Base-by-base conservation (phyloP, 2,888 invertebrate species). In the Pseudoips prasinana region DNA sequence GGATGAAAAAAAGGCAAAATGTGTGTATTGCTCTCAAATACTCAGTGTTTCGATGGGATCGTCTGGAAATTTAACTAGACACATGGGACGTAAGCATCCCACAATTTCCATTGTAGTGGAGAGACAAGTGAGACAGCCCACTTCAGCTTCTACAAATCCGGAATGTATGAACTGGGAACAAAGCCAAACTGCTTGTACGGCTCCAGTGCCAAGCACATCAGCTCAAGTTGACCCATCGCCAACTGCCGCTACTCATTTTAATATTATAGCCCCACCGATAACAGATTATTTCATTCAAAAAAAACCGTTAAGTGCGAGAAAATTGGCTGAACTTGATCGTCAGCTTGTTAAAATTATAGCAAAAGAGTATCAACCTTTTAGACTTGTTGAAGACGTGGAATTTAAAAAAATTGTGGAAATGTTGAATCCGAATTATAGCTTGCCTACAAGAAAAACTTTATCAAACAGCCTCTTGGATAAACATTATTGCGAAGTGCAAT, bases 401-500 rank as follows among this genome's bases (percentile, higher is more conserved):
- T 51, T 51, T 19, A 34, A 40, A 32, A 48, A 42, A 20, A 9
- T 23, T 9, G 19, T 49, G 11, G 22, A 22, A 0, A 19, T 30
- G 1, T 44, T 39, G 44, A 50, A 46, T 29, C 51, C 55, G 10
- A 47, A 47, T 0, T 52, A 55, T 27, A 8, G 29, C 7, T 28
- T 42, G 6, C 51, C 52, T 1, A 28, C 37, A 1, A 19, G 49
- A 25, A 50, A 52, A 39, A 39, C 39, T 0, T 11, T 53, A 6
- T 50, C 44, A 0, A 22, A 19, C 4, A 7, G n/a, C n/a, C 5
- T 29, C 1, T 7, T 29, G 7, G 20, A 8, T 1, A 11, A 7
- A 4, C 2, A 1, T 1, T 29, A 29, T 4, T 3, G 22, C 2
- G 7, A 29, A 20, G n/a, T 7, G 1, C 1, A 7, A 5, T 8